Percentiles rank a stretch among this genome's conserved stretches.
These are phyloP conservation scores for Scaptomyza polygonia DNA, from an alignment of 2,888 invertebrate species.

Conservation along the genomic window DNA sequence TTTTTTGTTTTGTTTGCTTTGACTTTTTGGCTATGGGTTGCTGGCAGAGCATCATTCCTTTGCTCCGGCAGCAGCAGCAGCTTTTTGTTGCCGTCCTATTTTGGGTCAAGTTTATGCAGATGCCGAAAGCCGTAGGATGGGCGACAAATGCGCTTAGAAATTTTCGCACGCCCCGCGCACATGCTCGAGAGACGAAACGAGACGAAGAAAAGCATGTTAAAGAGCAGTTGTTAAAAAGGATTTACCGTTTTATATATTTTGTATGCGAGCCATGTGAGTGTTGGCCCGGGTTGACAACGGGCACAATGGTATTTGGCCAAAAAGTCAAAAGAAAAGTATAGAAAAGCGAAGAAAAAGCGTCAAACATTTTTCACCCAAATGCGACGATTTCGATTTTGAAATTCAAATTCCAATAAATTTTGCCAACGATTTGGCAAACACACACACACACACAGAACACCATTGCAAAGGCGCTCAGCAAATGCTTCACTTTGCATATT, in stretches of 20 bases:
- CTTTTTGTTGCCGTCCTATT: slow-evolving; percentile 27
- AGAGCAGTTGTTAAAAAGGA: slow-evolving; percentile 80
- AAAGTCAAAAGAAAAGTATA: slow-evolving; percentile 3
- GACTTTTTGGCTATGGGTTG: slow-evolving; percentile 46
- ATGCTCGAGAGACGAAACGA: slow-evolving; percentile 1
- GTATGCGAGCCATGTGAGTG: slow-evolving; percentile 47
- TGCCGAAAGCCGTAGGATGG: slow-evolving; percentile 46
- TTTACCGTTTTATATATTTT: slow-evolving; percentile 75
- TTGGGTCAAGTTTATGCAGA: slow-evolving; percentile 79
- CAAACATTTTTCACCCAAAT: slow-evolving; percentile 61
- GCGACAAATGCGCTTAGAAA: slow-evolving; percentile 72
- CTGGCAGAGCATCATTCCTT: slow-evolving; percentile 23
- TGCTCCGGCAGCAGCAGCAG: neutral
- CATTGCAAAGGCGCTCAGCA: slow-evolving; percentile 45
- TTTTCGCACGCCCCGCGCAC: slow-evolving; percentile 61
- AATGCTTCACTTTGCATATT: slow-evolving; percentile 4
- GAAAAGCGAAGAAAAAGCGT: neutral
- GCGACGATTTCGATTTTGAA: slow-evolving; percentile 75
- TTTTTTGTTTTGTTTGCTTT: slow-evolving; percentile 39
- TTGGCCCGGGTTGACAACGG: no score
- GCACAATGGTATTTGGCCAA: slow-evolving; percentile 71
- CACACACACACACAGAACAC: slow-evolving; percentile 52
- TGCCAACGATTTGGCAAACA: slow-evolving; percentile 72
- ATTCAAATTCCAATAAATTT: slow-evolving; percentile 79
- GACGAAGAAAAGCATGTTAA: slow-evolving; percentile 62